Evolutionary conservation across 2,113 vertebrate genomes (phyloP).

Genomic region (Fulmarus glacialis): DNA sequence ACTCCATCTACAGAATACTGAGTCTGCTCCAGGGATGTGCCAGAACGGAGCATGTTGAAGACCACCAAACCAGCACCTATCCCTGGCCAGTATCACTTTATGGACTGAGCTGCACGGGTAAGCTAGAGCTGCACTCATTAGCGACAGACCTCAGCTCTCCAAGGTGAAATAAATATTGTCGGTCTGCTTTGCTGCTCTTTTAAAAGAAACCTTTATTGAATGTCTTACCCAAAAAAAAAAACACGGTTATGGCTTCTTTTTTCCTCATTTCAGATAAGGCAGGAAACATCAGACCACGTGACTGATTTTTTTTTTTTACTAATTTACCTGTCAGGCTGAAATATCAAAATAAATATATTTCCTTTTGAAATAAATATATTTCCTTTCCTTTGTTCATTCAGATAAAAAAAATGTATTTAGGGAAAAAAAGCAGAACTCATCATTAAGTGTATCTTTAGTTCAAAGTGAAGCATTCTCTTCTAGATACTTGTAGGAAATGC

Average conservation of each 20-base stretch:
- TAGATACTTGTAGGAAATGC: neutral
- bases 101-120: neutral
- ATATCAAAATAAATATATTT: neutral
- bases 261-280: neutral
- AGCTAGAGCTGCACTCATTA: neutral
- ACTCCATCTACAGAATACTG: neutral
- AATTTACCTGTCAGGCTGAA: neutral
- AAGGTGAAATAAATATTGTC: neutral
- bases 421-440: neutral
- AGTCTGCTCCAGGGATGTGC: neutral
- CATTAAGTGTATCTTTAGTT: neutral
- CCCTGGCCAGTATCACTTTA: too few relatives aligned
- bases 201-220: neutral
- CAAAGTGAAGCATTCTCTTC: neutral
- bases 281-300: neutral
- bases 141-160: neutral
- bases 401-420: neutral
- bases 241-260: neutral
- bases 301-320: neutral
- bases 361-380: neutral
- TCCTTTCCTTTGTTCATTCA: neutral
- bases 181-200: neutral
- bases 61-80: neutral
- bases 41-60: rapidly evolving
- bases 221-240: neutral